phyloP scores from a whole-genome alignment of 2,888 invertebrate genomes.

The Tetragonula carbonaria region DNA sequence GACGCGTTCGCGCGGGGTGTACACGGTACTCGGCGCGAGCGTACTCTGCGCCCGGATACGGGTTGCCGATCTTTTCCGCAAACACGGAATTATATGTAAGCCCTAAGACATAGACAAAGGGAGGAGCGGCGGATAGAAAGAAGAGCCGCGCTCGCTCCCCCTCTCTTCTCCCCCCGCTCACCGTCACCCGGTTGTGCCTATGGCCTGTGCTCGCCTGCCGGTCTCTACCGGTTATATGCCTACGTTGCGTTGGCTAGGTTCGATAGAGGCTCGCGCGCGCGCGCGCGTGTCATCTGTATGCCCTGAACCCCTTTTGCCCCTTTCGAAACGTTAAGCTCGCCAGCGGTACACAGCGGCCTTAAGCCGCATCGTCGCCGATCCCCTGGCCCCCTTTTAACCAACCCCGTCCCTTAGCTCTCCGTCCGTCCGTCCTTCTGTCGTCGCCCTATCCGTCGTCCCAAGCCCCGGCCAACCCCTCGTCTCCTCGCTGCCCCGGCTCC shows the following conservation, averaged over 20 bases:
- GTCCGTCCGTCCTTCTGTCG: conserved; percentile 34
- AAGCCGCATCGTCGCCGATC: conserved; percentile 80
- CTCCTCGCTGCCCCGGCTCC: conserved; percentile 12
- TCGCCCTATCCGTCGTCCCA: conserved; percentile 7
- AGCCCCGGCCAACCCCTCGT: neutral
- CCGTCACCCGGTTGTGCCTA: too few species aligned
- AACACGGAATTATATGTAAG: conserved; percentile 88
- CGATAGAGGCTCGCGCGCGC: conserved; percentile 27
- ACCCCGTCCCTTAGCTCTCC: conserved; percentile 35
- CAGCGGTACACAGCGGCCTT: conserved; percentile 78
- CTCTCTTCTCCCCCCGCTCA: too few species aligned
- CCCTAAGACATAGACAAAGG: conserved; percentile 86
- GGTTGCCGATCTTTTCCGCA: conserved; percentile 85
- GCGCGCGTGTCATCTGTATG: conserved; percentile 55
- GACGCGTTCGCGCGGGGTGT: conserved; percentile 22
- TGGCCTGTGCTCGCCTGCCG: neutral
- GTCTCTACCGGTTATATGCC: conserved; percentile 21
- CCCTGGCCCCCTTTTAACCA: conserved; percentile 56
- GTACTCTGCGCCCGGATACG: conserved; percentile 71
- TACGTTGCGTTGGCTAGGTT: conserved; percentile 20
- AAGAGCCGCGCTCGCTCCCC: too few species aligned
- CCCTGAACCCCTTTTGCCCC: conserved; percentile 63
- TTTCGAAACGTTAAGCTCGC: conserved; percentile 76
- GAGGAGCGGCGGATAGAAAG: conserved; percentile 8
- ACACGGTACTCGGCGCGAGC: conserved; percentile 69